Evolutionary conservation across 2,113 vertebrate species (phyloP).

Genomic region (Verasper variegatus): DNA sequence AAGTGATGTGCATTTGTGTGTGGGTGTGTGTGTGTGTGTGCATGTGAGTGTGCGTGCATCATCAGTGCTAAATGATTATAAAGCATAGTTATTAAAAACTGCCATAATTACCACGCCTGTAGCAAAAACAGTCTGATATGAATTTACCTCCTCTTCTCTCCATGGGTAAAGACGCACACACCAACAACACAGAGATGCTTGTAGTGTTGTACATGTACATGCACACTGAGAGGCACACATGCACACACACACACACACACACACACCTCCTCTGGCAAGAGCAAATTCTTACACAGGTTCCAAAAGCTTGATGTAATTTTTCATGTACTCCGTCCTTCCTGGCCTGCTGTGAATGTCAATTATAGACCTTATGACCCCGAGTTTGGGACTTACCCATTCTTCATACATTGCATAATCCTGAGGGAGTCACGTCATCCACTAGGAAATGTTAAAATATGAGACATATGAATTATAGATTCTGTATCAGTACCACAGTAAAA

Average conservation of each 20-base stretch:
- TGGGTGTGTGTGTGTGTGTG: constrained; percentile 23
- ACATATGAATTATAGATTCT: too few species aligned
- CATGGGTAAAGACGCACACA: constrained; percentile 52
- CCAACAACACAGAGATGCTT: constrained; percentile 21
- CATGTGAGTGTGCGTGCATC: constrained; percentile 37
- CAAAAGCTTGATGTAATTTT: constrained; percentile 50
- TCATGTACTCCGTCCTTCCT: constrained; percentile 53
- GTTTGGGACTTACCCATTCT: constrained; percentile 30
- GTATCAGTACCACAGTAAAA: too few species aligned
- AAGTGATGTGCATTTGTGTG: constrained; percentile 54
- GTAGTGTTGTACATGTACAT: constrained; percentile 17
- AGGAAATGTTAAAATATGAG: neutral
- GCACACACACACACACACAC: constrained; percentile 19
- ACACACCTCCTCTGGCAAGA: constrained; percentile 71
- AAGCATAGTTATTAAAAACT: constrained; percentile 80
- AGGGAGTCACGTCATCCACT: neutral
- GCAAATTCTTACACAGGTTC: constrained; percentile 56
- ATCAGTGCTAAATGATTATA: constrained; percentile 80
- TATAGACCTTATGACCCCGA: constrained; percentile 41
- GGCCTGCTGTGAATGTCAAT: constrained; percentile 53
- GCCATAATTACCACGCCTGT: constrained; percentile 77
- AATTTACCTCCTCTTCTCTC: constrained; percentile 74
- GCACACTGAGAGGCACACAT: constrained; percentile 10
- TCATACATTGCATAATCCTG: neutral
- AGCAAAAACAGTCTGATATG: constrained; percentile 77